phyloP scores from a whole-genome alignment of 2,888 invertebrate genomes.

The Drosophila stalkeri region DNA sequence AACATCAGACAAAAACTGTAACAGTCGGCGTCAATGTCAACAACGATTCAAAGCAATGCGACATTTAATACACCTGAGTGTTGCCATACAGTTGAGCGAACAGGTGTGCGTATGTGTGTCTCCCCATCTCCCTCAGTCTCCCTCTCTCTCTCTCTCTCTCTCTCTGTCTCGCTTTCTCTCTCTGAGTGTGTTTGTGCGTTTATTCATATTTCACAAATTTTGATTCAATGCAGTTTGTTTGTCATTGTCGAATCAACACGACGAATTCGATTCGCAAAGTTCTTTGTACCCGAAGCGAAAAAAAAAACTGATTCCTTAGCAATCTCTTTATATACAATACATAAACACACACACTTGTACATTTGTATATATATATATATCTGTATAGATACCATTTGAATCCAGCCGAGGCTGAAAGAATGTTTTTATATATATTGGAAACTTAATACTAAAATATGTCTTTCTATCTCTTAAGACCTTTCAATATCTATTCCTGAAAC shows the following conservation, averaged over 20 bases:
- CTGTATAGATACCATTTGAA: neutral
- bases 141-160: neutral
- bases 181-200: constrained; percentile 1
- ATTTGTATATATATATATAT: neutral
- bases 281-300: constrained; percentile 22
- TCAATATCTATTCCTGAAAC: too few relatives aligned
- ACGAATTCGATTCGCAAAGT: constrained; percentile 17
- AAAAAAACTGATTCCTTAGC: neutral
- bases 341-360: neutral
- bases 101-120: constrained; percentile 1
- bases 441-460: neutral
- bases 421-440: neutral
- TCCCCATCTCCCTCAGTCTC: neutral
- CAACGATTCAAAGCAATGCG: constrained; percentile 24
- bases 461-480: too few relatives aligned
- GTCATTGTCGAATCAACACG: neutral
- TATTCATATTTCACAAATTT: constrained; percentile 29
- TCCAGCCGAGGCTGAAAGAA: neutral
- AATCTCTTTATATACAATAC: neutral
- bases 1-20: constrained; percentile 10
- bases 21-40: constrained; percentile 34
- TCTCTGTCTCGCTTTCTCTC: neutral
- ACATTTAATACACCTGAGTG: constrained; percentile 23
- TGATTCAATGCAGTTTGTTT: constrained; percentile 34
- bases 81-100: neutral